Evolutionary conservation across 2,113 vertebrate species (phyloP).

Genomic region (Cariama cristata): DNA sequence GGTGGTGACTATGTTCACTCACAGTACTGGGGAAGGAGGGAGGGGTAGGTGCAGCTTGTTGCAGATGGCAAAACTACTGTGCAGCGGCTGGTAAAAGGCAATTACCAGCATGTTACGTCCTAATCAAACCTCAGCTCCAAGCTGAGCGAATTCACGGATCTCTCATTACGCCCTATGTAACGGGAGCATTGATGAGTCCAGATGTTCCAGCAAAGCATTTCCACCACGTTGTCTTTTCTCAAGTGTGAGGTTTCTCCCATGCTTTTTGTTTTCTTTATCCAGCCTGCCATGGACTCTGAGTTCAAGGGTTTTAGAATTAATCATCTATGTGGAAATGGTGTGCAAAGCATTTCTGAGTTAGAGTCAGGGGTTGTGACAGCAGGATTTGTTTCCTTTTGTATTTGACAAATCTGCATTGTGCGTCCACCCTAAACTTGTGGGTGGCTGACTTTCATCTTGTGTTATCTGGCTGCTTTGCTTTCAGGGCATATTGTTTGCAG

Average conservation of each 20-base stretch:
- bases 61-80: neutral
- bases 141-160: neutral
- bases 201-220: conserved; percentile 34
- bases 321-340: conserved; percentile 44
- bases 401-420: conserved; percentile 55
- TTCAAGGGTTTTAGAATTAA: conserved; percentile 58
- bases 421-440: conserved; percentile 61
- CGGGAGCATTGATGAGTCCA: neutral
- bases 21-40: neutral
- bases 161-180: neutral
- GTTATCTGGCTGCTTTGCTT: conserved; percentile 56
- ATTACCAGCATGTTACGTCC: neutral
- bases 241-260: conserved; percentile 34
- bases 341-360: conserved; percentile 54
- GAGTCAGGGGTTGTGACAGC: conserved; percentile 61
- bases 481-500: conserved; percentile 55
- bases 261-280: conserved; percentile 52
- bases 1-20: neutral
- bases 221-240: conserved; percentile 9
- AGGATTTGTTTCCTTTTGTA: conserved; percentile 62
- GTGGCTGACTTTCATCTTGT: conserved; percentile 58
- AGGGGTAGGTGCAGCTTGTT: neutral
- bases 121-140: conserved; percentile 17
- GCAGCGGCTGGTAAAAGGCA: neutral
- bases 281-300: conserved; percentile 1